Evolutionary conservation across 2,888 invertebrate genomes (phyloP), one percentile per base, ranked within the genome.

Genomic region (Sepiola atlantica): DNA sequence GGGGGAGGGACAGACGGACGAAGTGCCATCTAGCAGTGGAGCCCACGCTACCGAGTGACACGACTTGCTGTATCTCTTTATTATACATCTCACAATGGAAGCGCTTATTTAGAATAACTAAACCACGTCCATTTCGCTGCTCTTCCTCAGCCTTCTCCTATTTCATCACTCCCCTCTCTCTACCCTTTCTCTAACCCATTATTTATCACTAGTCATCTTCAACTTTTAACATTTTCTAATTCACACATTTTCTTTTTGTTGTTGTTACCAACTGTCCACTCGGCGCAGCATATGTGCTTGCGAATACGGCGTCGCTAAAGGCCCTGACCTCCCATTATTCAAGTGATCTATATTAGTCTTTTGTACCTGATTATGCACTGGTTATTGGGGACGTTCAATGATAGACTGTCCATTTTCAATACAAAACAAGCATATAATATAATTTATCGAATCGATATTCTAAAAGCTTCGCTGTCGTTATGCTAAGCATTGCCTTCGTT

Each of bases 271-370:
- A 45, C 28, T 92, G 92, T 92, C 54, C 55, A 45, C 45, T 92
- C 92, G 12, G 16, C n/a, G 12, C n/a, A 54, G 35, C 55, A 54
- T 92, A 55, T 92, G 45, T 92, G 35, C 54, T 35, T 35, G 35
- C 54, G 28, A 28, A 92, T 54, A 54, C 92, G 20, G n/a, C n/a
- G 55, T 92, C 92, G 35, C 92, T 28, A 55, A 92, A 92, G 92
- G 28, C 16, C 18, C 92, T 35, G 92, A 55, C 35, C 92, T 54
- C 28, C 45, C 18, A 45, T 92, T 35, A 55, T 35, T 35, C 28
- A 92, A 18, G 3, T 20, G 16, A 45, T 54, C 54, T 55, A 35
- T 55, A 92, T 77, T 77, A 32, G 14, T 12, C n/a, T n/a, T 77
- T 77, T 77, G n/a, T 21, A n/a, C 77, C 14, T 77, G 14, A 77